Evolutionary conservation across 2,888 invertebrate genomes (phyloP).

Genomic region (Saturnia japonica): DNA sequence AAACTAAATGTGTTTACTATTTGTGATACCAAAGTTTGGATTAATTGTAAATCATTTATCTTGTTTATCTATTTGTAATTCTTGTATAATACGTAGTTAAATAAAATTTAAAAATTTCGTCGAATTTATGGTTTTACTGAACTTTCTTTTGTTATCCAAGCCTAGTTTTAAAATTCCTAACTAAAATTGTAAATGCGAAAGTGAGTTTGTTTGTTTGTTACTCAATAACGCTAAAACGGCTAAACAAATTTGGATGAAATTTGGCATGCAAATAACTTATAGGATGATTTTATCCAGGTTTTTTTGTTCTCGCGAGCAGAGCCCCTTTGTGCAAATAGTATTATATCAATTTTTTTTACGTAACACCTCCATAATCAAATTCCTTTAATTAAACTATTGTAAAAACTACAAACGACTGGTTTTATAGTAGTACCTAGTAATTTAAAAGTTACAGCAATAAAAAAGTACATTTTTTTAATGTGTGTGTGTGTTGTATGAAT

Average conservation of each 20-base stretch:
- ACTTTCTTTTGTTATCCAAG: neutral
- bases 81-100: neutral
- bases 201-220: no score
- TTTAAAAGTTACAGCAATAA: neutral
- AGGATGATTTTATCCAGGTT: no score
- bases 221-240: no score
- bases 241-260: no score
- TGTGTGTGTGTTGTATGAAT: no score
- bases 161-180: neutral
- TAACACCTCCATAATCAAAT: neutral
- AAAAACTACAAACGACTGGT: neutral
- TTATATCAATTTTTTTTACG: neutral
- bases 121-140: neutral
- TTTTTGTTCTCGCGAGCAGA: no score
- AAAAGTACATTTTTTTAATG: neutral
- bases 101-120: neutral
- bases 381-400: neutral
- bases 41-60: neutral
- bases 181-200: no score
- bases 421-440: neutral
- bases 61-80: neutral
- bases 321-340: no score
- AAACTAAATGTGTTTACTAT: no score
- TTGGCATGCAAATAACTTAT: no score
- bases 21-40: neutral